phyloP scores from a whole-genome alignment of 35 echinoderm and acorn worm genomes.

The Hemicentrotus pulcherrimus region DNA sequence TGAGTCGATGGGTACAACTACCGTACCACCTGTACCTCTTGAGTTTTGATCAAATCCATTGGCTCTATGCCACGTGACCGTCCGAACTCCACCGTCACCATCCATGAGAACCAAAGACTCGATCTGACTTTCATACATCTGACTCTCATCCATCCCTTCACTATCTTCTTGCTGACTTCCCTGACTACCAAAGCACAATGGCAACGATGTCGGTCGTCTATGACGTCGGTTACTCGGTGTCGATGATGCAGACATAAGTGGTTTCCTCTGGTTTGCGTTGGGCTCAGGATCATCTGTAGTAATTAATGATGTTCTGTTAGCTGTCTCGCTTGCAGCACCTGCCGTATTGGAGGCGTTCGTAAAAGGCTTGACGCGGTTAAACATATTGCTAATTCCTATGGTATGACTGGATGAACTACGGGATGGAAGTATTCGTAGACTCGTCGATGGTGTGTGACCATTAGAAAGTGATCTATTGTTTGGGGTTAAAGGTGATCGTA shows the following conservation, averaged over 20 bases:
- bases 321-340: constrained; percentile 6
- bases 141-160: constrained; percentile 1
- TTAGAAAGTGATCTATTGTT: constrained; percentile 44
- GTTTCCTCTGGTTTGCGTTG: constrained; percentile 19
- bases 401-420: constrained; percentile 24
- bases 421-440: constrained; percentile 48
- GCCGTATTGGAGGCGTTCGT: background rate
- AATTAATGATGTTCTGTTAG: background rate
- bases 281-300: constrained; percentile 9
- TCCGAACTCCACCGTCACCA: constrained; percentile 51
- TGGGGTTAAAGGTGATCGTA: constrained; percentile 23
- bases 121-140: background rate
- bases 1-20: constrained; percentile 47
- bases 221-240: constrained; percentile 27
- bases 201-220: constrained; percentile 64
- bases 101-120: constrained; percentile 60
- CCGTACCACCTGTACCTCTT: background rate
- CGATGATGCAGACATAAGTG: background rate
- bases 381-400: constrained; percentile 33
- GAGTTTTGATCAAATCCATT: constrained; percentile 36
- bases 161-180: constrained; percentile 18
- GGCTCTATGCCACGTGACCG: constrained; percentile 49
- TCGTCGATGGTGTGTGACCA: constrained; percentile 42
- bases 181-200: constrained; percentile 58
- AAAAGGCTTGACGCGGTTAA: constrained; percentile 27